A percentile compares a stretch with the other conserved stretches of the same genome.
Evolutionary conservation across 2,888 invertebrate species (phyloP).

Genomic region (Drosophila helvetica): DNA sequence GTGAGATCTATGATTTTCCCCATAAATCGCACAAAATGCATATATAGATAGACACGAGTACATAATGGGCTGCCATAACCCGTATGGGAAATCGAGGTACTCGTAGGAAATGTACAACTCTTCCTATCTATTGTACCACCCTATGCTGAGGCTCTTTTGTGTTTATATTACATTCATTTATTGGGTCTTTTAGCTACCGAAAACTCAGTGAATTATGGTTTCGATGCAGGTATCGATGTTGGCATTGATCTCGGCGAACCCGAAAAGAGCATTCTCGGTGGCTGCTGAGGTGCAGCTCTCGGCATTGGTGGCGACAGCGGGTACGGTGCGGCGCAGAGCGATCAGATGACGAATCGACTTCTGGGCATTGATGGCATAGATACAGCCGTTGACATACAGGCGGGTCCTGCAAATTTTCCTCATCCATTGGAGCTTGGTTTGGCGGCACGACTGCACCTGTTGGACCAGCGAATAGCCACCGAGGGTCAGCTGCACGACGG

Average conservation of each 20-base stretch:
- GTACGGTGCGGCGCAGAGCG: conserved; percentile 19
- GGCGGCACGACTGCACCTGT: neutral
- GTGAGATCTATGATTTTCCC: too few species aligned
- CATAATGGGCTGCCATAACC: too few species aligned
- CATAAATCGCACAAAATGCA: too few species aligned
- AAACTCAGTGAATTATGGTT: neutral
- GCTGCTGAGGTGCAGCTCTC: conserved; percentile 30
- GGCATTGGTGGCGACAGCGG: conserved; percentile 42
- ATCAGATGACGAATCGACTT: conserved; percentile 24
- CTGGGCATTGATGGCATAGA: conserved; percentile 11
- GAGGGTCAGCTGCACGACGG: conserved; percentile 34
- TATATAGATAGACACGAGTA: too few species aligned
- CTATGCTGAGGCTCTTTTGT: neutral
- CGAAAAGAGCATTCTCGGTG: conserved; percentile 26
- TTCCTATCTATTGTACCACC: too few species aligned
- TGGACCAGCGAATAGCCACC: conserved; percentile 13
- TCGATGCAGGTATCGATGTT: conserved; percentile 32
- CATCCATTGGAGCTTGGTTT: accelerated
- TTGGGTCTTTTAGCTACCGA: neutral
- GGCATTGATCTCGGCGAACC: conserved; percentile 26
- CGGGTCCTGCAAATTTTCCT: neutral
- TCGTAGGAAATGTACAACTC: too few species aligned
- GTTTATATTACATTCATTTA: neutral
- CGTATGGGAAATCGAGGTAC: too few species aligned
- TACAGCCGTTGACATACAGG: neutral